These are phyloP conservation scores for Epirrita christyi DNA, from an alignment of 2,888 invertebrate genomes.

Conservation along the genomic window DNA sequence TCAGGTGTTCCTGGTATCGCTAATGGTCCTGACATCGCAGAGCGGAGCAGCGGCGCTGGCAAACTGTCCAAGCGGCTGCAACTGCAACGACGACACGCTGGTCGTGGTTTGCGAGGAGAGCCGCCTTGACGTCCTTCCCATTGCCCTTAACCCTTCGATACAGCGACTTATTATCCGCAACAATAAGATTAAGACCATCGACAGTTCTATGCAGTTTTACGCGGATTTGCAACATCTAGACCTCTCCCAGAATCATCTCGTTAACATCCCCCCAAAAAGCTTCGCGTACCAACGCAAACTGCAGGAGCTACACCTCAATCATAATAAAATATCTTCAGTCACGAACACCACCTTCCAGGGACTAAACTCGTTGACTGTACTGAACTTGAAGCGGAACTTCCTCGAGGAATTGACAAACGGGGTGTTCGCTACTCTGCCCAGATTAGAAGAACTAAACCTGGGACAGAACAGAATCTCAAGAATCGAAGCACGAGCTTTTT, in stretches of 20 bases:
- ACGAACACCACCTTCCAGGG: constrained; percentile 93
- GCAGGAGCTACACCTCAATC: constrained; percentile 92
- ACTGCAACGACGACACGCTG: constrained; percentile 95
- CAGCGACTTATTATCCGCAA: constrained; percentile 93
- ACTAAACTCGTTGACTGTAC: constrained; percentile 89
- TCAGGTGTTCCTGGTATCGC: constrained; percentile 71
- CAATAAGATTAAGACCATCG: constrained; percentile 94
- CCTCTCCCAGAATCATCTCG: constrained; percentile 92
- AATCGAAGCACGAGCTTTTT: constrained; percentile 91
- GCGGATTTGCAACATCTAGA: constrained; percentile 93
- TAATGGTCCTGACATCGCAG: constrained; percentile 68
- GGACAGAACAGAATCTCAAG: constrained; percentile 93
- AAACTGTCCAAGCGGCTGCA: constrained; percentile 94
- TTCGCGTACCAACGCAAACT: constrained; percentile 92
- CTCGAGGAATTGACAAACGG: constrained; percentile 91
- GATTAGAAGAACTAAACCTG: constrained; percentile 93
- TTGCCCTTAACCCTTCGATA: constrained; percentile 95
- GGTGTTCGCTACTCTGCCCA: constrained; percentile 89
- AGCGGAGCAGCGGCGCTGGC: constrained; percentile 85
- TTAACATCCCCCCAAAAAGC: constrained; percentile 91
- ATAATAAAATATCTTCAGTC: constrained; percentile 93
- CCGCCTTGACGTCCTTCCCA: constrained; percentile 94
- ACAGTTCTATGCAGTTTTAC: constrained; percentile 95
- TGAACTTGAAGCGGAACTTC: constrained; percentile 93
- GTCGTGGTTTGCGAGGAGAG: constrained; percentile 94